Evolutionary conservation across 2,113 vertebrate species (phyloP).

Genomic region (Pygoscelis adeliae): DNA sequence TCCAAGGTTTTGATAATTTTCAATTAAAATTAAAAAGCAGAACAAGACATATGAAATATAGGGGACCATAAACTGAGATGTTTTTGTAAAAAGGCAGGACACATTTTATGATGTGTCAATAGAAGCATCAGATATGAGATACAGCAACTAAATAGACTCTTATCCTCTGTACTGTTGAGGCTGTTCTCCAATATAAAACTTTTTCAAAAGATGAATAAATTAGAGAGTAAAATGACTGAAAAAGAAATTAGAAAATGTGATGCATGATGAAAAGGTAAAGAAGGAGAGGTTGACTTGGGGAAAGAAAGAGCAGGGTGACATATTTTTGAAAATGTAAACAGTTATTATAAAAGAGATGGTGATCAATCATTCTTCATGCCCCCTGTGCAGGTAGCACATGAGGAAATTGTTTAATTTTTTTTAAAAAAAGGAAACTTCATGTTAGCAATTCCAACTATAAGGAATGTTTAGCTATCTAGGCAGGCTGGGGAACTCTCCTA

Average conservation of each 20-base stretch:
- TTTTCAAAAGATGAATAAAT: not conserved
- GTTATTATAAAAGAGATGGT: not conserved
- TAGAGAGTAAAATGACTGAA: not conserved
- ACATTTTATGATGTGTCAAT: not conserved
- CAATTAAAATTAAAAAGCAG: not conserved
- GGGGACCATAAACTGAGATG: not conserved
- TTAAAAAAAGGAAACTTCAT: not conserved
- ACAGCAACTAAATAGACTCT: not conserved
- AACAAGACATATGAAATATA: not conserved
- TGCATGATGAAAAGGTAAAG: not conserved
- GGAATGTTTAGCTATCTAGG: not conserved
- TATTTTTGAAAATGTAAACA: not conserved
- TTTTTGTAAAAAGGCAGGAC: not conserved
- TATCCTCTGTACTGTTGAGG: not conserved
- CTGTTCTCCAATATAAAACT: not conserved
- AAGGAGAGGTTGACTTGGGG: not conserved
- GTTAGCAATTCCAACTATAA: not conserved
- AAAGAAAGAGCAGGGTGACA: not conserved
- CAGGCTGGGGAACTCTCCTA: not conserved
- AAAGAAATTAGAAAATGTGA: not conserved
- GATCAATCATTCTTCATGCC: not conserved
- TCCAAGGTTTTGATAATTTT: not conserved
- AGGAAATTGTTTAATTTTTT: not conserved
- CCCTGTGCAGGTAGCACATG: rapidly evolving
- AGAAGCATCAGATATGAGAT: not conserved